A percentile compares a stretch with the other conserved stretches of the same genome.
Evolutionary conservation across 2,113 vertebrate genomes (phyloP).

Genomic region (Phylloscopus whistleri): DNA sequence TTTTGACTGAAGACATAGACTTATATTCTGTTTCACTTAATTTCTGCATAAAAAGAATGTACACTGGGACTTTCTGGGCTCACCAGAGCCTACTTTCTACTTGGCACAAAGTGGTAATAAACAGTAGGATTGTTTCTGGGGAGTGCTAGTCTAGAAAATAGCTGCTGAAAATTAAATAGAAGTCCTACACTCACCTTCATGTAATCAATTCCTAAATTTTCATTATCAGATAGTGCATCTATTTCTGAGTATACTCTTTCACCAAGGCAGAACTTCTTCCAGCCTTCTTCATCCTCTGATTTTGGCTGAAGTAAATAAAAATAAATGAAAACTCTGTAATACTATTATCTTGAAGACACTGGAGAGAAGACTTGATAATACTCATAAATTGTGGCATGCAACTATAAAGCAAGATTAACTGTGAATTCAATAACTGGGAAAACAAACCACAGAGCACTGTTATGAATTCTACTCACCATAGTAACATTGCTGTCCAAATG

Average conservation of each 20-base stretch:
- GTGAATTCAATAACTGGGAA: not conserved
- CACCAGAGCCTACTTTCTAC: not conserved
- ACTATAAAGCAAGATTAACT: not conserved
- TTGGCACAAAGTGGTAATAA: not conserved
- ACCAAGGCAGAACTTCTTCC: conserved; percentile 95
- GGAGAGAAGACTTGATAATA: not conserved
- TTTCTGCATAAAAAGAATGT: not conserved
- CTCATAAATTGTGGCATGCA: not conserved
- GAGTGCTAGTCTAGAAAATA: not conserved
- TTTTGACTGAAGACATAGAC: not conserved
- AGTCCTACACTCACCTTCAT: conserved; percentile 75
- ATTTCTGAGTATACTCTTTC: conserved; percentile 77
- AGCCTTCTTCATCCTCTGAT: conserved; percentile 89
- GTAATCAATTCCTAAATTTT: conserved; percentile 85
- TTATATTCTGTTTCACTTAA: not conserved
- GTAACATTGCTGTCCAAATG: conserved; percentile 90
- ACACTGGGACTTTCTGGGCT: not conserved
- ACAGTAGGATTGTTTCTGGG: not conserved
- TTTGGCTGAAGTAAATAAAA: conserved; percentile 77
- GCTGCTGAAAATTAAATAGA: not conserved
- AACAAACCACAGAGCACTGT: not conserved
- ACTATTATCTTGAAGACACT: not conserved
- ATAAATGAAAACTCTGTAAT: not conserved
- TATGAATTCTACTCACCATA: conserved; percentile 77
- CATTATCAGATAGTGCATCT: conserved; percentile 46